phyloP scores from a whole-genome alignment of 1,140 invertebrate genomes.

The Pseudomyrmex dendroicus region DNA sequence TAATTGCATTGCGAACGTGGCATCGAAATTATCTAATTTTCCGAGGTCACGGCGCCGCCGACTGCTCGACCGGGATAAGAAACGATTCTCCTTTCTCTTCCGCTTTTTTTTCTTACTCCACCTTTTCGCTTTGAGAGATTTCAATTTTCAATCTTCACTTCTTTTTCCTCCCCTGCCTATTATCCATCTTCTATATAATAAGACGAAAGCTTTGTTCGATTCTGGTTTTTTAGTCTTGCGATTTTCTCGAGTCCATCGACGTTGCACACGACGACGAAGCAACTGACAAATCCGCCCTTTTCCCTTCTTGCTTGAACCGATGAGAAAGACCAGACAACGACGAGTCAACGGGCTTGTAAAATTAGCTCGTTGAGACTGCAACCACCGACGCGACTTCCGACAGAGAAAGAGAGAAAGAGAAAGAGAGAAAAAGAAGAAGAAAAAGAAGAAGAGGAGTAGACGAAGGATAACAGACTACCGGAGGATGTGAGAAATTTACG shows the following conservation, averaged over 20 bases:
- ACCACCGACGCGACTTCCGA: slow-evolving; percentile 18
- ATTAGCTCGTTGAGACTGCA: slow-evolving; percentile 59
- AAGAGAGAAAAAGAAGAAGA: no score
- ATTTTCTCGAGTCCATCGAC: slow-evolving; percentile 17
- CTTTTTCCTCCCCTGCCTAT: no score
- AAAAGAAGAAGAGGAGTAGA: not conserved
- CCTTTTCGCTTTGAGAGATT: not conserved
- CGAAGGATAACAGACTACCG: slow-evolving; percentile 49
- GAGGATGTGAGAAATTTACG: slow-evolving; percentile 49
- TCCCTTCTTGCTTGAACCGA: not conserved
- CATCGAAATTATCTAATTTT: slow-evolving; percentile 60
- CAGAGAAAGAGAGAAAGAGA: no score
- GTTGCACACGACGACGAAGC: slow-evolving; percentile 26
- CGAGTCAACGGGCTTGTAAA: slow-evolving; percentile 62
- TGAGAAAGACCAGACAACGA: slow-evolving; percentile 69
- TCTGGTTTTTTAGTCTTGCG: not conserved
- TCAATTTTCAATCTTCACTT: not conserved
- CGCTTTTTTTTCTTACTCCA: not conserved
- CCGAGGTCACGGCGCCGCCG: slow-evolving; percentile 31
- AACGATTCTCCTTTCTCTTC: not conserved
- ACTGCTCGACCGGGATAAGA: not conserved
- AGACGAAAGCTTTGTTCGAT: no score
- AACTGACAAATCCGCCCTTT: slow-evolving; percentile 7
- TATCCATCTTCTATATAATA: not conserved
- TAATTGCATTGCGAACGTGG: slow-evolving; percentile 47